phyloP scores from a whole-genome alignment of 2,888 invertebrate genomes.

The Allacma fusca region DNA sequence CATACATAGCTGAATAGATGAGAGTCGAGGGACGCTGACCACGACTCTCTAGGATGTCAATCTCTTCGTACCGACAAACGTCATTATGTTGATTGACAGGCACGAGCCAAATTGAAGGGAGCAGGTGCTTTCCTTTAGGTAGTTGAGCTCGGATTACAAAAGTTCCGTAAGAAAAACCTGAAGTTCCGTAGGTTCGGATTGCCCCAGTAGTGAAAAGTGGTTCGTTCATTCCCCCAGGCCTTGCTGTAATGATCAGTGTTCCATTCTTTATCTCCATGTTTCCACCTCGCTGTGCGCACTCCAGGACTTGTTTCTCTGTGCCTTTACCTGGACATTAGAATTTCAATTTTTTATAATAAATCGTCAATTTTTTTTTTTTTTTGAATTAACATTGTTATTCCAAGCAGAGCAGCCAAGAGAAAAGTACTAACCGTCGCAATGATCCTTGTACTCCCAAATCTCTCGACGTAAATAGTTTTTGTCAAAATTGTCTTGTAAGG shows the following conservation, averaged over 20 bases:
- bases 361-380: too few relatives aligned
- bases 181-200: conserved; percentile 48
- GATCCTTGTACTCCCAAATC: conserved; percentile 52
- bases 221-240: conserved; percentile 34
- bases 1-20: conserved; percentile 52
- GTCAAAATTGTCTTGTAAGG: conserved; percentile 55
- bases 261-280: conserved; percentile 55
- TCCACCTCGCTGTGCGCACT: conserved; percentile 54
- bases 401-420: too few relatives aligned
- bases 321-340: conserved; percentile 47
- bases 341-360: not conserved
- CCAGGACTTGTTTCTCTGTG: conserved; percentile 48
- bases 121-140: conserved; percentile 55
- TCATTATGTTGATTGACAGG: conserved; percentile 57
- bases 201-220: conserved; percentile 56
- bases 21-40: conserved; percentile 55
- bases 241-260: conserved; percentile 54
- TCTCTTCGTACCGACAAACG: conserved; percentile 59
- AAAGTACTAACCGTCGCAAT: conserved; percentile 54
- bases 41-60: conserved; percentile 54
- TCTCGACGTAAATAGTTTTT: conserved; percentile 39
- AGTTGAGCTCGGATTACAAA: conserved; percentile 55
- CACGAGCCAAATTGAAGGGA: conserved; percentile 55
- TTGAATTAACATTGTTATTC: too few relatives aligned
- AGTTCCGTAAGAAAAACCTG: conserved; percentile 52